A percentile compares a stretch with the other conserved stretches of the same genome.
Conservation (phyloP, 1,140 invertebrate genomes). For the Antheraea mylitta region DNA sequence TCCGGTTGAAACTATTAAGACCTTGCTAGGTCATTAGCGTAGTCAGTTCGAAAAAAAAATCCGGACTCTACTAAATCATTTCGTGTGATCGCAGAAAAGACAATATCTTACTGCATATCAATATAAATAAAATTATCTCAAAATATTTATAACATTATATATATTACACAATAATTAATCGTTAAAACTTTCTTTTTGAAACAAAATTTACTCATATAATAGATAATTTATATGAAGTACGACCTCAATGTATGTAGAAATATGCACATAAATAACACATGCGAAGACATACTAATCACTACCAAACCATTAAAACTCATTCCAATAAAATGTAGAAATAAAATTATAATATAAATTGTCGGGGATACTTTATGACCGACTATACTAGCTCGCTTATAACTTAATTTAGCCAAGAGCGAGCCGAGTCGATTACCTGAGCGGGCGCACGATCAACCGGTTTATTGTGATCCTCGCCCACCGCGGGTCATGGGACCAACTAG, state of each 20-base stretch:
- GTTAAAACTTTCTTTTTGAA: background rate
- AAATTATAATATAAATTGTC: constrained; percentile 49
- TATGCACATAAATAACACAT: constrained; percentile 5
- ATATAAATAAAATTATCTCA: no score
- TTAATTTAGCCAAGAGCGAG: constrained; percentile 63
- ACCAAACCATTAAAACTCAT: constrained; percentile 24
- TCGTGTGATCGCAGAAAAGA: no score
- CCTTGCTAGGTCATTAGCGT: no score
- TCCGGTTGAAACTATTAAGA: no score
- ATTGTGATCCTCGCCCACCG: constrained; percentile 37
- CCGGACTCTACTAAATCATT: no score
- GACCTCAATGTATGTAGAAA: background rate
- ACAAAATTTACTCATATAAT: background rate
- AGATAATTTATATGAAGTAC: background rate
- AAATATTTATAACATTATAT: background rate
- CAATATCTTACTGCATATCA: no score
- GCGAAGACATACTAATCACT: constrained; percentile 11
- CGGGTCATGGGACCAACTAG: constrained; percentile 16
- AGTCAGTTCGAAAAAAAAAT: no score
- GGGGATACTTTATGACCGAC: constrained; percentile 53
- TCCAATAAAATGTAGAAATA: constrained; percentile 31
- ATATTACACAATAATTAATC: background rate
- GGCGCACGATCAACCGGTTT: constrained; percentile 62
- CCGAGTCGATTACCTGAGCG: constrained; percentile 71
- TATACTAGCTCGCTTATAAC: constrained; percentile 66